Base-by-base conservation (phyloP, 2,797 vertebrate species). In the Silurus lanzhouensis region DNA sequence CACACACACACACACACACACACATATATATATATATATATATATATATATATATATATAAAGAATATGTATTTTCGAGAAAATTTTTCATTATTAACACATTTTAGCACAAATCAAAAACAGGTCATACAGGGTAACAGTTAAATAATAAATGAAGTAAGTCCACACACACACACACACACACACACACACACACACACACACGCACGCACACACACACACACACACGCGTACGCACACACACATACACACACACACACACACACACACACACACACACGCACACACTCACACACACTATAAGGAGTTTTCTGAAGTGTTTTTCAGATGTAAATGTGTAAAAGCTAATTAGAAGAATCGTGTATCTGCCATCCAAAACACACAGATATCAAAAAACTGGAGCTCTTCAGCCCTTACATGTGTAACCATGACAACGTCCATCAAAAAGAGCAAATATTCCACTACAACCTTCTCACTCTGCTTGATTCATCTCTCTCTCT, bases 391-490 rank as follows among this genome's bases (percentile, higher is more conserved):
- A 76, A 66, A 81, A 68, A 82, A 86, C 72, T 71, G 66, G 74
- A 83, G 72, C 64, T 79, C 57, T 48, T 71, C 64, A 44, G 46
- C 67, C 27, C 17, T 63, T 19, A 71, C 58, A 78, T 27, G 74
- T 78, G 85, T 86, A 83, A 83, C 76, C 76, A 87, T 83, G 82
- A 83, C 82, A 83, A 87, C 85, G 15, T 83, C 75, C 66, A 83
- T 83, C 71, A 79, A 71, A 83, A 78, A 71, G 13, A 60, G 58
- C 70, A 70, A 82, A 74, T 55, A 55, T 67, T 60, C n/a, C 14
- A 31, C 22, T 31, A 52, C 38, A 63, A 71, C 58, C 57, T 19
- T 57, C 66, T 17, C 61, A 6, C 61, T 25, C 68, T 71, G 6
- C 3, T 52, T 52, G 6, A 52, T 52, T 7, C 48, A 52, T 12